Conservation (phyloP, 1,140 invertebrate species). For the Cydia splendana region DNA sequence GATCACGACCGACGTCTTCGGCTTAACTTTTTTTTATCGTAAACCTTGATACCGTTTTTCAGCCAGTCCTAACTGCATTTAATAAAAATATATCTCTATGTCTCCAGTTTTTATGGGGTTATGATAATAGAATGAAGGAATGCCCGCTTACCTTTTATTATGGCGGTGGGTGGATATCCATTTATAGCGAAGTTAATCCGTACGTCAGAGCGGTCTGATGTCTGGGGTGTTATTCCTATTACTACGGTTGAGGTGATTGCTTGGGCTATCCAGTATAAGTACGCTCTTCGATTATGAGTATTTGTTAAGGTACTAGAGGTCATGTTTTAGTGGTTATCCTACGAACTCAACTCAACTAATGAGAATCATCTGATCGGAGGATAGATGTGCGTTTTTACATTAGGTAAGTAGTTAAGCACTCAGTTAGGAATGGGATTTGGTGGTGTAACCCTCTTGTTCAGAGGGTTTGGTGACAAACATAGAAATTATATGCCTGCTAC, state of each 20-base stretch:
- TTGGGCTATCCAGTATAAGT: background rate
- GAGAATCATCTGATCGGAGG: constrained; percentile 7
- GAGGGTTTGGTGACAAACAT: background rate
- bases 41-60: background rate
- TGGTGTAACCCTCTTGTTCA: background rate
- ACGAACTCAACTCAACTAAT: background rate
- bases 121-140: constrained; percentile 30
- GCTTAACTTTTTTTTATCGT: background rate
- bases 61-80: background rate
- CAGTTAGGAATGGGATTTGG: background rate
- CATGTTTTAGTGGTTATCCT: background rate
- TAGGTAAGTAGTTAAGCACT: constrained; percentile 4
- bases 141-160: constrained; percentile 30
- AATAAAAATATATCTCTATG: background rate
- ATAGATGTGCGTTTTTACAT: constrained; percentile 32
- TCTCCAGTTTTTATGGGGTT: constrained; percentile 23
- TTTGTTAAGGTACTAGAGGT: background rate
- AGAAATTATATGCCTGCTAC: background rate
- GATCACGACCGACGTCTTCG: background rate
- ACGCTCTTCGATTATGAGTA: background rate
- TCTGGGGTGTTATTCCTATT: background rate
- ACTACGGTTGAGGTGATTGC: background rate
- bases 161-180: constrained; percentile 24
- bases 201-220: constrained; percentile 18
- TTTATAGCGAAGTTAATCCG: constrained; percentile 30